phyloP scores from a whole-genome alignment of 2,797 vertebrate genomes.

The Phoebastria nigripes region DNA sequence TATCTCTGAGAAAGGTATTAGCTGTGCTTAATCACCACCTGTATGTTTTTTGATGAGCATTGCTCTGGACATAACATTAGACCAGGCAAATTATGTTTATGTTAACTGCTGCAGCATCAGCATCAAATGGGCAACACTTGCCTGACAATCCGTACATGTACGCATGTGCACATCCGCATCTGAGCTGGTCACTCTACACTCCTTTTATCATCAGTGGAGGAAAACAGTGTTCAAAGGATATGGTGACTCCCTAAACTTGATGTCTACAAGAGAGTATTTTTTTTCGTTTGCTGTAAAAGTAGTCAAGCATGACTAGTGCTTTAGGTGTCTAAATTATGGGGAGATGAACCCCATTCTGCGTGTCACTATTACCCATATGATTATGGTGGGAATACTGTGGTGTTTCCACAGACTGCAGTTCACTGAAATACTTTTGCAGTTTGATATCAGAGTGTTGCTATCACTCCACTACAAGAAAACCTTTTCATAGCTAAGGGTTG shows the following conservation, averaged over 20 bases:
- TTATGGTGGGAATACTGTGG: fast-evolving
- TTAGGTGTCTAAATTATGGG: neutral
- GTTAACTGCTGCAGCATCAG: neutral
- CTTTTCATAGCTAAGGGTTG: neutral
- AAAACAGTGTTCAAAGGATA: neutral
- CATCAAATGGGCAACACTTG: neutral
- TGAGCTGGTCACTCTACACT: neutral
- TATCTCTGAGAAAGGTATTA: neutral
- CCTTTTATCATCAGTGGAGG: neutral
- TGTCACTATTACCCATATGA: neutral
- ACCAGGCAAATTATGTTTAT: neutral
- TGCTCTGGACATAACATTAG: neutral
- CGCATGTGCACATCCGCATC: fast-evolving
- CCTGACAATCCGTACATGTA: neutral
- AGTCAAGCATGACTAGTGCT: neutral
- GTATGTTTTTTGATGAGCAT: neutral
- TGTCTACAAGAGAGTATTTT: too few species aligned
- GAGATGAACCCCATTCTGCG: neutral
- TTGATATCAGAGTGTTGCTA: neutral
- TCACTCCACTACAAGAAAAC: neutral
- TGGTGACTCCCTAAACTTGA: neutral
- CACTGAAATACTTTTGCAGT: neutral
- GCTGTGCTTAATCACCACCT: neutral
- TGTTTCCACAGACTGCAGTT: neutral
- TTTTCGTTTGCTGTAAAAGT: neutral